Base-by-base conservation (phyloP, 2,113 vertebrate genomes). In the Castor canadensis region DNA sequence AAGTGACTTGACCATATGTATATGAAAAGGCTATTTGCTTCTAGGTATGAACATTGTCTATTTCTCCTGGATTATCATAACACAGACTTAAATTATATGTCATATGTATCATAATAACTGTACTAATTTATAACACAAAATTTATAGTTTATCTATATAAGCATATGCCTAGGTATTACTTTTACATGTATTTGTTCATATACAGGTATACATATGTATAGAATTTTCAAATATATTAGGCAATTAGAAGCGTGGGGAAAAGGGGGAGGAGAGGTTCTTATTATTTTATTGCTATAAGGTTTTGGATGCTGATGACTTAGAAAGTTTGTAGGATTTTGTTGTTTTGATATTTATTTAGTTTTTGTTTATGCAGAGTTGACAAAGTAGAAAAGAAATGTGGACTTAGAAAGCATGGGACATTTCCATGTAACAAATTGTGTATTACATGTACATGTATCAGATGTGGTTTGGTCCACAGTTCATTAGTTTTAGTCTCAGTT, bases 361-460 rank as follows among this genome's bases (percentile, higher is more conserved):
- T 60, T n/a, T 56, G 5, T 32, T 8, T 40, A 4, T 60, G n/a
- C n/a, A n/a, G n/a, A n/a, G 49, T 58, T 87, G 77, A 80, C 2
- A 90, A 2, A 64, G 13, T 45, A 17, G 24, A 5, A 92, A 75
- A 20, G 5, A 52, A 73, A 43, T n/a, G 9, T 38, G 10, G 20
- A 40, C 24, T 88, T 71, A 47, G 32, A 71, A 10, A 15, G 47
- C 7, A 0, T 4, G 6, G 45, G 8, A 22, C 1, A 4, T 84
- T 83, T 60, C 38, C 22, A 43, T 85, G 17, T 19, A 15, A 30
- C 47, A 17, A 45, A 24, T 20, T 72, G 30, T 81, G 49, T 67
- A 69, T 20, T 54, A 1, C 1, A 9, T 30, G 16, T 64, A 30
- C 1, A 54, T 1, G 20, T 20, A 12, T 16, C n/a, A 0, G 19